Conservation (phyloP, 2,888 invertebrate genomes). For the Xestia sexstrigata region DNA sequence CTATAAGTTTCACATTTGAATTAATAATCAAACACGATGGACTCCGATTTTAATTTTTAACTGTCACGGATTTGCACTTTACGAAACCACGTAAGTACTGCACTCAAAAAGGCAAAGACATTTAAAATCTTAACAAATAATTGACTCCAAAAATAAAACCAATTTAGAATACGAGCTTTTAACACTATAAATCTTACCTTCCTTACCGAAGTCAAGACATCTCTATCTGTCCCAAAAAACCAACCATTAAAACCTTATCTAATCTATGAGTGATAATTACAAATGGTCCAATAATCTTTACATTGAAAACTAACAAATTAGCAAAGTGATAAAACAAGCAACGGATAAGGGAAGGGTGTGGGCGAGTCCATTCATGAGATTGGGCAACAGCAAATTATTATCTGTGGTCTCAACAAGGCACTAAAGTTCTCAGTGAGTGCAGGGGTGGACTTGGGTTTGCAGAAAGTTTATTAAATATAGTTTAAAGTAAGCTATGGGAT, state of each 20-base stretch:
- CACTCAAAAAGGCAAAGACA: slow-evolving; percentile 20
- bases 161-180: slow-evolving; percentile 42
- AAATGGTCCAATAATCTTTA: slow-evolving; percentile 55
- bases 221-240: slow-evolving; percentile 38
- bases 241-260: slow-evolving; percentile 48
- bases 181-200: slow-evolving; percentile 48
- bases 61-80: slow-evolving; percentile 1
- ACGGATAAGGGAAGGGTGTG: slow-evolving; percentile 50
- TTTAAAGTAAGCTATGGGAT: too few species aligned
- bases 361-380: slow-evolving; percentile 67
- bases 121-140: slow-evolving; percentile 26
- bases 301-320: slow-evolving; percentile 61
- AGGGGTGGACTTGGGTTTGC: slow-evolving; percentile 27
- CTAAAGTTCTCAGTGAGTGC: slow-evolving; percentile 36
- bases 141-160: slow-evolving; percentile 30
- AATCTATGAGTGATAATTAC: slow-evolving; percentile 46
- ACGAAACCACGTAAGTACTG: neutral
- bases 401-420: slow-evolving; percentile 37
- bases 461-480: too few species aligned
- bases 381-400: slow-evolving; percentile 38
- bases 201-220: slow-evolving; percentile 18
- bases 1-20: neutral
- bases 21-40: neutral
- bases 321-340: slow-evolving; percentile 42
- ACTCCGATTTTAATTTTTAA: neutral